phyloP scores from a whole-genome alignment of 2,113 vertebrate species.

The Calcarius ornatus region DNA sequence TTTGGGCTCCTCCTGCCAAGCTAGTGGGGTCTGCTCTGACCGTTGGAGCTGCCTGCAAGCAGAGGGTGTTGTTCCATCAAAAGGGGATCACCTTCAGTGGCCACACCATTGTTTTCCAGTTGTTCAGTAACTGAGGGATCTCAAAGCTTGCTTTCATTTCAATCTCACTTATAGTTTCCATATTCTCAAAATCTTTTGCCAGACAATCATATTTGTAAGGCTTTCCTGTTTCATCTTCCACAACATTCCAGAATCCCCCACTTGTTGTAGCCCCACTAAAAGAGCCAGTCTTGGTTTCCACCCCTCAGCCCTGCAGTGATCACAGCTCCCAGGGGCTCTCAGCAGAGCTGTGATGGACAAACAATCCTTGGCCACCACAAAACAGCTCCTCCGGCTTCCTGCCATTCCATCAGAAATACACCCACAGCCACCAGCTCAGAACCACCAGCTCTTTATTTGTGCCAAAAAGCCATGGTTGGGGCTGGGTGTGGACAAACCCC shows the following conservation, averaged over 20 bases:
- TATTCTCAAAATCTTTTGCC: too few relatives aligned
- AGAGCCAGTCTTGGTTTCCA: neutral
- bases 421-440: neutral
- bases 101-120: too few relatives aligned
- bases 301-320: fast-evolving
- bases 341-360: neutral
- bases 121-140: too few relatives aligned
- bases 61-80: too few relatives aligned
- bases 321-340: fast-evolving
- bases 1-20: too few relatives aligned
- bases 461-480: fast-evolving
- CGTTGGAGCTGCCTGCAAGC: too few relatives aligned
- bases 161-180: too few relatives aligned
- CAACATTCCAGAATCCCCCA: neutral
- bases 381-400: neutral
- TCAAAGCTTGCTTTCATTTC: too few relatives aligned
- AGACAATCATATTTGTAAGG: too few relatives aligned
- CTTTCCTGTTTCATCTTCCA: too few relatives aligned
- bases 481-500: neutral
- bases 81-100: too few relatives aligned
- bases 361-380: fast-evolving
- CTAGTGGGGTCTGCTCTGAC: too few relatives aligned
- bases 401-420: neutral
- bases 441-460: neutral
- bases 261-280: neutral